Base-by-base conservation (phyloP, 2,888 invertebrate species). In the Trachelus stipa region DNA sequence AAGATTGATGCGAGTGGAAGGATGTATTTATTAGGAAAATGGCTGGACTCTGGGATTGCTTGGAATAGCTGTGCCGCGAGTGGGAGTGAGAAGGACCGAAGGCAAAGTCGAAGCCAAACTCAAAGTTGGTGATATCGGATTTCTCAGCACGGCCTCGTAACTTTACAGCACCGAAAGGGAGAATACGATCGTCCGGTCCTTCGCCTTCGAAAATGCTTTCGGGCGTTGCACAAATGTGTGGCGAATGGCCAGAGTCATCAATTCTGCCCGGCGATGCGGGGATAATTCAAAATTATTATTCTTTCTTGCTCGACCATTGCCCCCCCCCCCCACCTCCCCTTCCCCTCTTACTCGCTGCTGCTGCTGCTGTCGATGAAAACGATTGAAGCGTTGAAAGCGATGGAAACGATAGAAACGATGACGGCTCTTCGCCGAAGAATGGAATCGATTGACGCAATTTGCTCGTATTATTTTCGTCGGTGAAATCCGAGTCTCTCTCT, bases 271-370 rank as follows among this genome's bases (percentile, higher is more conserved):
- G 71, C 85, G 87, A 85, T 85, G 86, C 86, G 86, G 82, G 84
- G 83, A 86, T 88, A 88, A 89, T 88, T 85, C 82, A 80, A 82
- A 87, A 87, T 88, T 86, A 88, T 88, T 85, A 85, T 85, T 85
- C 83, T 86, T 82, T 83, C 81, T 81, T 78, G 77, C 78, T 79
- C 34, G 35, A 31, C 31, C 68, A 69, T 79, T 34, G 68, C 74
- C 76, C 78, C 79, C 73, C 11, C 6, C 34, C 34, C 4, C 34
- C 34, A 1, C 31, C 33, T 3, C 9, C 34, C 34, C 34, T 0
- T 0, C 34, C 34, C 34, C 9, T 34, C 34, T 9, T 34, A 0
- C 34, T 4, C 35, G 12, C 3, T 71, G 68, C 68, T 69, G 73
- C 71, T 78, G 76, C 71, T 76, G 75, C 69, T 12, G 37, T 3